Conservation (phyloP, 2,888 invertebrate genomes). For the Troides oblongomaculatus region DNA sequence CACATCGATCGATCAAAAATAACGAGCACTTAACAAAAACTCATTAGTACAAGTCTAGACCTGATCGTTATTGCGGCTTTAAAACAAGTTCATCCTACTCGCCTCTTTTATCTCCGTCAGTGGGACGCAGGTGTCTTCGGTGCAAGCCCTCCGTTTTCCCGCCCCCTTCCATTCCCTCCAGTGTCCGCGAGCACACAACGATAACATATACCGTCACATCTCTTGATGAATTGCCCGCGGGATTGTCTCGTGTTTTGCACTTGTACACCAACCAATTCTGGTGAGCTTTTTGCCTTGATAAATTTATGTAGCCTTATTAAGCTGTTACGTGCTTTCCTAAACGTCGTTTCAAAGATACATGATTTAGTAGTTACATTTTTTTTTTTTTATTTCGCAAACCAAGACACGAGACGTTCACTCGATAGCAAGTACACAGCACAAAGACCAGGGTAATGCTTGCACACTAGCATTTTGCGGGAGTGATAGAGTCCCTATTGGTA, state of each 20-base stretch:
- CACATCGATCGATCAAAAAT: constrained; percentile 47
- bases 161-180: constrained; percentile 32
- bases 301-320: constrained; percentile 24
- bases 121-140: constrained; percentile 61
- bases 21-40: constrained; percentile 46
- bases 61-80: constrained; percentile 56
- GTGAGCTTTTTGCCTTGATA: constrained; percentile 21
- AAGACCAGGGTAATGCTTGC: constrained; percentile 12
- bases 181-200: constrained; percentile 40
- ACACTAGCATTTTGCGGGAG: background rate
- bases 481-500: no score
- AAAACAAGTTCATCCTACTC: constrained; percentile 59
- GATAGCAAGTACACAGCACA: no score
- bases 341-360: background rate
- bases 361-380: constrained; percentile 11
- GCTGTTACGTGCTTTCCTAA: constrained; percentile 20
- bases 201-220: constrained; percentile 71
- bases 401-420: no score
- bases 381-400: constrained; percentile 3
- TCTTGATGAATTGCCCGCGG: constrained; percentile 75
- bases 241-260: constrained; percentile 60
- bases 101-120: constrained; percentile 59
- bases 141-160: constrained; percentile 36
- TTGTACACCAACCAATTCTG: constrained; percentile 30
- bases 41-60: constrained; percentile 63